Conservation (phyloP, 2,113 vertebrate species). For the Serilophus lunatus region DNA sequence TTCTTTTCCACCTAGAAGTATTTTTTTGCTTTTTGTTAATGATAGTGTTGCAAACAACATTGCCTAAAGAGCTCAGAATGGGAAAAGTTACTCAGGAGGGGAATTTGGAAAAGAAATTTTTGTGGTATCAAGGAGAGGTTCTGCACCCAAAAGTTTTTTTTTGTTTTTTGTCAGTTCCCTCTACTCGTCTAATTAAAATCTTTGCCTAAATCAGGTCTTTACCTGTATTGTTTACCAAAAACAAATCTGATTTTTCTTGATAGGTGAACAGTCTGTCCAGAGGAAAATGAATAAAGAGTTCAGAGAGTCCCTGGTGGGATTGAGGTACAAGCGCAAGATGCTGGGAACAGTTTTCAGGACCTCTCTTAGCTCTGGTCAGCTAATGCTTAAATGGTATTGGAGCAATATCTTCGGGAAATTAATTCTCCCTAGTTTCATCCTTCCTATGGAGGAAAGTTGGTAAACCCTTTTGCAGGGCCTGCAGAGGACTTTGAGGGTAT, state of each 20-base stretch:
- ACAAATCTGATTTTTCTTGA: not conserved
- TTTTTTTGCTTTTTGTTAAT: not conserved
- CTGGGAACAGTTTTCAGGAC: not conserved
- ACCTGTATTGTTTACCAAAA: not conserved
- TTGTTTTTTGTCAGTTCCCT: not conserved
- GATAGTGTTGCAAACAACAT: not conserved
- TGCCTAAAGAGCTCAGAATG: accelerated
- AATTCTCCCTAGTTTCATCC: not conserved
- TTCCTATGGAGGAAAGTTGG: accelerated
- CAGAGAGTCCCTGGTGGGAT: not conserved
- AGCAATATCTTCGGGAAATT: not conserved
- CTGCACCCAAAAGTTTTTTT: not conserved
- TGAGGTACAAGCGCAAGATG: accelerated
- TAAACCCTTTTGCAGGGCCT: accelerated
- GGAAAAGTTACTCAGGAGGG: not conserved
- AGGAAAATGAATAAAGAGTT: not conserved
- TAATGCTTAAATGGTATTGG: not conserved
- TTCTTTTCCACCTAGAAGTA: not conserved
- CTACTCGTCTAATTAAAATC: not conserved
- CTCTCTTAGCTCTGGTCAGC: not conserved
- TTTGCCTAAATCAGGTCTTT: not conserved
- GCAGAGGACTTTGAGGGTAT: not conserved
- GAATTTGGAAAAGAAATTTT: not conserved
- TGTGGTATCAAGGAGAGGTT: not conserved
- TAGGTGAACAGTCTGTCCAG: too few relatives aligned